A percentile compares a stretch with the other conserved stretches of the same genome.
phyloP scores from a whole-genome alignment of 2,888 invertebrate genomes.

The Limnephilus rhombicus region DNA sequence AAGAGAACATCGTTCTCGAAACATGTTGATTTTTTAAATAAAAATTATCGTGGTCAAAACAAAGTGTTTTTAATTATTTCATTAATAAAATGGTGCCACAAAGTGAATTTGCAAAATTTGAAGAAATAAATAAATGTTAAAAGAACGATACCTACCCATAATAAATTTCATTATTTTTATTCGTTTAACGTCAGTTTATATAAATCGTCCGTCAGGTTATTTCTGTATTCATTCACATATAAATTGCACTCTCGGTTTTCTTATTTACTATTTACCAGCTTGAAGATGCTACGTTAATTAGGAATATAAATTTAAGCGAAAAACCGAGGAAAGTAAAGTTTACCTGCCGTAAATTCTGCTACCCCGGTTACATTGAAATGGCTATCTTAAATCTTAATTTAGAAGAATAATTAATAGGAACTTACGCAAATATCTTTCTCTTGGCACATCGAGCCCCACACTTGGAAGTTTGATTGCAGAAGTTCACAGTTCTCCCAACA shows the following conservation, averaged over 20 bases:
- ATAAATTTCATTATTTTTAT: too few species aligned
- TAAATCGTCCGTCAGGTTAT: neutral
- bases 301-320: neutral
- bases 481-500: slow-evolving; percentile 88
- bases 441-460: slow-evolving; percentile 85
- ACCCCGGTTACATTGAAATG: neutral
- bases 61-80: too few species aligned
- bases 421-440: slow-evolving; percentile 86
- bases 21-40: too few species aligned
- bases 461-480: slow-evolving; percentile 84
- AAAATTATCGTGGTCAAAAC: too few species aligned
- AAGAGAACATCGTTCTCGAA: too few species aligned
- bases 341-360: neutral
- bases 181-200: neutral
- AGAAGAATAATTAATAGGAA: slow-evolving; percentile 68
- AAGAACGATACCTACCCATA: too few species aligned
- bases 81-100: too few species aligned
- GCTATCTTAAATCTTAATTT: neutral
- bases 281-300: neutral
- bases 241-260: slow-evolving; percentile 39
- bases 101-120: too few species aligned
- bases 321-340: neutral
- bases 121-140: too few species aligned
- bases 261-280: neutral
- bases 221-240: neutral